Conservation (phyloP, 2,113 vertebrate genomes). For the Syrrhaptes paradoxus region DNA sequence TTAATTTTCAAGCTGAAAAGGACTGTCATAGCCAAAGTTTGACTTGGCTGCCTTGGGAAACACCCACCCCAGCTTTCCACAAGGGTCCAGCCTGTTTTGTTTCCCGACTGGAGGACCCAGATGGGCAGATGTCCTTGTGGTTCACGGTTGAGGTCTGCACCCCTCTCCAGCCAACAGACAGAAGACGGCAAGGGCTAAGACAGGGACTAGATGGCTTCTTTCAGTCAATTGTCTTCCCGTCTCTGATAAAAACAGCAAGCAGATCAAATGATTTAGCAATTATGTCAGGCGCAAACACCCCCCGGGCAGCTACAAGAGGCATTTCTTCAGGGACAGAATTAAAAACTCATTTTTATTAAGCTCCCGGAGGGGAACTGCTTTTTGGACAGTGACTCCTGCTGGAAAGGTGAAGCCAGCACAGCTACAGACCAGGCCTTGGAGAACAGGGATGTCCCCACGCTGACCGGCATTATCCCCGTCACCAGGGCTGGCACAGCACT, state of each 20-base stretch:
- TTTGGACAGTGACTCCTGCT: background rate
- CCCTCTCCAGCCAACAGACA: background rate
- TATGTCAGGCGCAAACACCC: background rate
- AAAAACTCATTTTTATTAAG: background rate
- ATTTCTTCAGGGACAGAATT: background rate
- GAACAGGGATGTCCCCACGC: background rate
- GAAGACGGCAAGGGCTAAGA: background rate
- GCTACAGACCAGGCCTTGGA: background rate
- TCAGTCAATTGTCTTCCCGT: background rate
- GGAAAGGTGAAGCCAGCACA: background rate
- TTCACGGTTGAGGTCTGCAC: background rate
- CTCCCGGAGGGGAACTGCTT: background rate
- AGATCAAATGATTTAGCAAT: background rate
- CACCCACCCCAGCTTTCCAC: background rate
- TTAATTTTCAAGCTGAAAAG: background rate
- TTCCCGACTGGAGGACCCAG: background rate
- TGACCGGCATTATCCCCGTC: no score
- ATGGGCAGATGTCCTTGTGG: background rate
- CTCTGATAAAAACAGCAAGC: background rate
- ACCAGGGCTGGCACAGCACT: background rate
- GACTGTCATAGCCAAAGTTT: background rate
- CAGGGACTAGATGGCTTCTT: background rate
- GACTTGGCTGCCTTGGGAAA: background rate
- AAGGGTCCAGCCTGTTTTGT: background rate
- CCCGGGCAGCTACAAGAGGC: background rate